phyloP scores from a whole-genome alignment of 2,113 vertebrate genomes.

The Pelobates fuscus region DNA sequence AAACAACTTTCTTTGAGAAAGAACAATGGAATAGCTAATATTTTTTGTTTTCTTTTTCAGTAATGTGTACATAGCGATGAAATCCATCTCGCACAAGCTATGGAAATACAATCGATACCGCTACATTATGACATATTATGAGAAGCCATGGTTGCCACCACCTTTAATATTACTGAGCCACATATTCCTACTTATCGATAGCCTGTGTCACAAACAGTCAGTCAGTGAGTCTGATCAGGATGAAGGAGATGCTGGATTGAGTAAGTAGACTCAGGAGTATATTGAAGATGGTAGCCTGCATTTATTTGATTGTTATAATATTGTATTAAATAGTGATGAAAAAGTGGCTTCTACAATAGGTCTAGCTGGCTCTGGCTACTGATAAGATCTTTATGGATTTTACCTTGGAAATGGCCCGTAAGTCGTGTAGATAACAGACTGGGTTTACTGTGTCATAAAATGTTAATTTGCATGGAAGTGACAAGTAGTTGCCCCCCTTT shows the following conservation, averaged over 20 bases:
- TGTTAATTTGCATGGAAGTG: no score
- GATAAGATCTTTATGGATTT: no score
- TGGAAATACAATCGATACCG: constrained; percentile 97
- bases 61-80: constrained; percentile 90
- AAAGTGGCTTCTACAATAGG: background rate
- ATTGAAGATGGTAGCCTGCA: background rate
- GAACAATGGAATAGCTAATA: background rate
- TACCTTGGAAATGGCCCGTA: no score
- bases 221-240: constrained; percentile 70
- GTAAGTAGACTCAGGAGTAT: constrained; percentile 69
- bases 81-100: constrained; percentile 84
- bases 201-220: constrained; percentile 65
- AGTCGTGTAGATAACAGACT: no score
- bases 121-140: constrained; percentile 92
- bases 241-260: constrained; percentile 78
- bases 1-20: no score
- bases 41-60: constrained; percentile 61
- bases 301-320: background rate
- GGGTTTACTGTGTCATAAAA: no score
- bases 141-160: constrained; percentile 90
- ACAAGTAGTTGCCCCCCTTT: no score
- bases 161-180: constrained; percentile 88
- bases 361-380: background rate
- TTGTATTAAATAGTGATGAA: background rate
- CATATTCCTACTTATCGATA: constrained; percentile 67